A percentile compares a stretch with the other conserved stretches of the same genome.
phyloP scores from a whole-genome alignment of 2,888 invertebrate genomes.

The Pseudolycoriella hygida region DNA sequence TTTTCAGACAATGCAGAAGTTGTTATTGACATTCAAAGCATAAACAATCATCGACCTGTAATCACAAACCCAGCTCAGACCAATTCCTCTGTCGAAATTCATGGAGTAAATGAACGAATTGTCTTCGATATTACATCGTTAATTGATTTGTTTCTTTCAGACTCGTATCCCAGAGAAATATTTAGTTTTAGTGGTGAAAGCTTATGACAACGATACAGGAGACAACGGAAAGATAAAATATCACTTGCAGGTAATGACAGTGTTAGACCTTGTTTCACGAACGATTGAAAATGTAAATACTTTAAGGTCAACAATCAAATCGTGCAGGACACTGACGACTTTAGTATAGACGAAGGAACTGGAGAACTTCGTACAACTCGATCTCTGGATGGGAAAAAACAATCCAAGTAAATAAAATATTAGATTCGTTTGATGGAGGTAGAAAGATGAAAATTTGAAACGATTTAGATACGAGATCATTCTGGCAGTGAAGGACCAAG shows the following conservation, averaged over 20 bases:
- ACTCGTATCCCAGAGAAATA: slow-evolving; percentile 59
- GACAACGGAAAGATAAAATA: slow-evolving; percentile 74
- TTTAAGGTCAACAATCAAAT: slow-evolving; percentile 37
- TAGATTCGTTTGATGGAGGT: neutral
- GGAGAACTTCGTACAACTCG: slow-evolving; percentile 69
- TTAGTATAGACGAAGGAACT: slow-evolving; percentile 55
- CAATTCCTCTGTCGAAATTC: slow-evolving; percentile 61
- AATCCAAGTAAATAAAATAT: slow-evolving; percentile 29
- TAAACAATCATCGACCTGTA: slow-evolving; percentile 66
- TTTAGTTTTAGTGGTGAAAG: slow-evolving; percentile 64
- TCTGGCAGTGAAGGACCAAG: slow-evolving; percentile 68
- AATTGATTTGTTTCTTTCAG: slow-evolving; percentile 23
- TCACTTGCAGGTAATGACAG: slow-evolving; percentile 60
- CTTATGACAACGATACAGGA: slow-evolving; percentile 63
- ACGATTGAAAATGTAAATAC: neutral
- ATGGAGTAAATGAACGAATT: slow-evolving; percentile 40
- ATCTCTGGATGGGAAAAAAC: slow-evolving; percentile 59
- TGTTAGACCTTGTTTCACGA: slow-evolving; percentile 15
- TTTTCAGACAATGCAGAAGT: slow-evolving; percentile 51
- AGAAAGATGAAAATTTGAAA: neutral
- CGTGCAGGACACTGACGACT: slow-evolving; percentile 64
- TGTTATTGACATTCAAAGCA: slow-evolving; percentile 55
- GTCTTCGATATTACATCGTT: neutral
- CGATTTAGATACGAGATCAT: slow-evolving; percentile 44
- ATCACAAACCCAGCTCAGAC: slow-evolving; percentile 60